A percentile compares a stretch with the other conserved stretches of the same genome.
Evolutionary conservation across 2,888 invertebrate genomes (phyloP).

Genomic region (Caenorhabditis panamensis): DNA sequence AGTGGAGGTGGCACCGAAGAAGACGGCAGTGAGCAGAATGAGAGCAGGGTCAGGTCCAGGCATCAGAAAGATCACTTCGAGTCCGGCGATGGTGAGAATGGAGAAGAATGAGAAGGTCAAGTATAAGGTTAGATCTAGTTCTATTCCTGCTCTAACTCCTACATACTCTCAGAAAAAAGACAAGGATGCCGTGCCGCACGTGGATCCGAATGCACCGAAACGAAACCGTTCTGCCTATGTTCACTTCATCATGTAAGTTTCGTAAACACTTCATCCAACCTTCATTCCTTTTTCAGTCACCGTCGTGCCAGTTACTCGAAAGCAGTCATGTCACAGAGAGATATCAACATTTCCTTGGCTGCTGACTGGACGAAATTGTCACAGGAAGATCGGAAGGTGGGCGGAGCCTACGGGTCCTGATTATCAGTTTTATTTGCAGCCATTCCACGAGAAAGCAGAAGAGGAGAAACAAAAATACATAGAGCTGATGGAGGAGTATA

Average conservation of each 20-base stretch:
- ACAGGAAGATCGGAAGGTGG: conserved; percentile 22
- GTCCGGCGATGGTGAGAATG: background rate
- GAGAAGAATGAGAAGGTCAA: conserved; percentile 5
- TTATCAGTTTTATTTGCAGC: conserved; percentile 10
- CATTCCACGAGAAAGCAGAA: conserved; percentile 36
- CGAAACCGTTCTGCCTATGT: conserved; percentile 48
- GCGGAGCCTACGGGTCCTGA: background rate
- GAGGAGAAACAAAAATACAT: conserved; percentile 34
- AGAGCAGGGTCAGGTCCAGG: too few relatives aligned
- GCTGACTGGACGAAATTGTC: conserved; percentile 53
- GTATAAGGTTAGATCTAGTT: too few relatives aligned
- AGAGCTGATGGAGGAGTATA: conserved; percentile 43
- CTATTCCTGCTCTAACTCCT: too few relatives aligned
- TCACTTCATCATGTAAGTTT: conserved; percentile 52
- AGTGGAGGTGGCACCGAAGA: conserved; percentile 3
- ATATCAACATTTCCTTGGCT: conserved; percentile 49
- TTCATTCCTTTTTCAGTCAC: too few relatives aligned
- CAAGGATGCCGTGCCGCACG: conserved; percentile 17
- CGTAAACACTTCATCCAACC: background rate
- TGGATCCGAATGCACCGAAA: conserved; percentile 57
- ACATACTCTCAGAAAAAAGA: too few relatives aligned
- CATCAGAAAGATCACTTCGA: background rate
- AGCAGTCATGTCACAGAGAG: conserved; percentile 34
- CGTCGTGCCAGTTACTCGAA: conserved; percentile 45
- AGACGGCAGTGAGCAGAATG: background rate